These are phyloP conservation scores for Cololabis saira DNA, from an alignment of 2,113 vertebrate species.

Conservation along the genomic window DNA sequence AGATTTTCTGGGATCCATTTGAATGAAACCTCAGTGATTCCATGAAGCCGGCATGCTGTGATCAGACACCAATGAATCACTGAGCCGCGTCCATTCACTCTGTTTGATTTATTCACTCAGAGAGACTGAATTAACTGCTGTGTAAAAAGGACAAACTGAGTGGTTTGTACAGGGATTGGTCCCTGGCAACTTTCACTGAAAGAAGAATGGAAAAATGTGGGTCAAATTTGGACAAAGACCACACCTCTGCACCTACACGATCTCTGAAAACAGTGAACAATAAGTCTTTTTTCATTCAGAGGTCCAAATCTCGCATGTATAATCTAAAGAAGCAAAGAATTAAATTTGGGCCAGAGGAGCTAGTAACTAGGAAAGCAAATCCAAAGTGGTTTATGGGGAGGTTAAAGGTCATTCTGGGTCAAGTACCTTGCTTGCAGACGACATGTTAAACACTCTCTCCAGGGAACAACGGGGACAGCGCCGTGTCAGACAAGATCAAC, in stretches of 20 bases:
- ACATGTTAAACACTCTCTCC: constrained; percentile 73
- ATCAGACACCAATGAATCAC: too few relatives aligned
- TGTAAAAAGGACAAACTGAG: too few relatives aligned
- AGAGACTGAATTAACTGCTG: too few relatives aligned
- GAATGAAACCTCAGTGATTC: too few relatives aligned
- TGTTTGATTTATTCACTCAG: too few relatives aligned
- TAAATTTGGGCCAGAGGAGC: constrained; percentile 40
- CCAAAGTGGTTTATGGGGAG: constrained; percentile 65
- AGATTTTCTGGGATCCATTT: too few relatives aligned
- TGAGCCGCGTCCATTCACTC: too few relatives aligned
- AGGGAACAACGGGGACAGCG: constrained; percentile 58
- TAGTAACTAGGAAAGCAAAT: constrained; percentile 34
- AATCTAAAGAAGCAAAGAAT: constrained; percentile 32
- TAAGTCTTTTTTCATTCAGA: not conserved
- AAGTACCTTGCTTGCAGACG: constrained; percentile 67
- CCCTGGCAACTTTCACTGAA: too few relatives aligned
- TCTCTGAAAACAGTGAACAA: not conserved
- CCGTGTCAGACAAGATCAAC: constrained; percentile 64
- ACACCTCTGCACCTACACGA: not conserved
- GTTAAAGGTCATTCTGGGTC: constrained; percentile 73
- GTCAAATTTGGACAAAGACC: too few relatives aligned
- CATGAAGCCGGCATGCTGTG: too few relatives aligned
- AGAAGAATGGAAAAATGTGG: too few relatives aligned
- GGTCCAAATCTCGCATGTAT: constrained; percentile 2
- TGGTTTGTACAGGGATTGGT: too few relatives aligned